These are phyloP conservation scores for Caenorhabditis sp. DNA, from an alignment of 2,888 invertebrate species.

Conservation along the genomic window DNA sequence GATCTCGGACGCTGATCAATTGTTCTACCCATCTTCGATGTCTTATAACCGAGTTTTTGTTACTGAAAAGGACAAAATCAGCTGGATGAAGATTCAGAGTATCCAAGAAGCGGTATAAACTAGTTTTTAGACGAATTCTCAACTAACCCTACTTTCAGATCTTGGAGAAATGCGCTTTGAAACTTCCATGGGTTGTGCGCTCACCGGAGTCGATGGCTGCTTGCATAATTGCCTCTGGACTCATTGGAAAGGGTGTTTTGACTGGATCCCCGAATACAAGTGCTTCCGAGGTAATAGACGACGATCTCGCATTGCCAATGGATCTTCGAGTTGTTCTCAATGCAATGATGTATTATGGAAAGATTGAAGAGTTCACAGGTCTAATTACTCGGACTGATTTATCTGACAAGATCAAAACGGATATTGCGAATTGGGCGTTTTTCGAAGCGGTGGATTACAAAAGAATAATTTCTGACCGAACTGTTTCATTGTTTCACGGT, in stretches of 20 bases:
- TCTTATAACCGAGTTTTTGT: conserved; percentile 51
- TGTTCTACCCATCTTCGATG: conserved; percentile 61
- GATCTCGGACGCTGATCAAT: conserved; percentile 61
- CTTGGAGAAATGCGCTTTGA: conserved; percentile 35
- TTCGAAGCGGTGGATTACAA: conserved; percentile 47
- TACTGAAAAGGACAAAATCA: background rate
- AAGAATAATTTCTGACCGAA: conserved; percentile 42
- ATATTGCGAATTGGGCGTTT: conserved; percentile 53
- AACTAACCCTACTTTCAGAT: conserved; percentile 36
- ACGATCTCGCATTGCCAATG: background rate
- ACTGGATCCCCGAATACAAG: conserved; percentile 57
- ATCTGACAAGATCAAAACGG: conserved; percentile 18
- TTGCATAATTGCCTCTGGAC: conserved; percentile 38
- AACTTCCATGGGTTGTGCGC: conserved; percentile 18
- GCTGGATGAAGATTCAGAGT: conserved; percentile 42
- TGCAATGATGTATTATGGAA: conserved; percentile 58
- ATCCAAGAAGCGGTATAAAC: conserved; percentile 47
- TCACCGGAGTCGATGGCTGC: conserved; percentile 18
- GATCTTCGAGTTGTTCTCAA: conserved; percentile 41
- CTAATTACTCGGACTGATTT: conserved; percentile 9
- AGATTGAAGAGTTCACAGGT: conserved; percentile 26
- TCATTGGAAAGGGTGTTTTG: conserved; percentile 40
- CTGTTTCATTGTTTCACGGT: conserved; percentile 45
- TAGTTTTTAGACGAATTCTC: background rate
- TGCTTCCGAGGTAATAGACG: background rate